phyloP scores from a whole-genome alignment of 2,797 vertebrate genomes.

The Rhinoraja longicauda region DNA sequence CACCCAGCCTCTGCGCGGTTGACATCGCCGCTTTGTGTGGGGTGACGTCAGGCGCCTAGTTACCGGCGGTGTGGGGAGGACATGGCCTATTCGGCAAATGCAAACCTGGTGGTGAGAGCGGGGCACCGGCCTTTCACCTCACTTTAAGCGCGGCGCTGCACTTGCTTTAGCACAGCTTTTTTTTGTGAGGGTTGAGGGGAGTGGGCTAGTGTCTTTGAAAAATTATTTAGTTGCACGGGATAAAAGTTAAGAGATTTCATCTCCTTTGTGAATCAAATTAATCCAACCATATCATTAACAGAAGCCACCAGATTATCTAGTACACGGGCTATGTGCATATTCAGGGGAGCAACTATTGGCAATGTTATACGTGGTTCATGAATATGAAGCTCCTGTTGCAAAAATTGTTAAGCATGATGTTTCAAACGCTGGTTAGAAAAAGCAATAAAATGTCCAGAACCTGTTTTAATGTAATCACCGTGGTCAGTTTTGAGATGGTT shows the following conservation, averaged over 20 bases:
- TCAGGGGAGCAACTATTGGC: background rate
- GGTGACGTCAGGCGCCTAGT: background rate
- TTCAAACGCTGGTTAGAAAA: background rate
- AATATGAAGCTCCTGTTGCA: background rate
- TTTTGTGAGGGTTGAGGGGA: background rate
- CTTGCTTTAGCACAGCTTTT: background rate
- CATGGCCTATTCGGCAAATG: slow-evolving; percentile 3
- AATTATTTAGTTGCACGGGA: background rate
- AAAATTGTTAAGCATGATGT: background rate
- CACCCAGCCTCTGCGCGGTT: background rate
- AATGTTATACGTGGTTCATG: background rate
- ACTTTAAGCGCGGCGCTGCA: background rate
- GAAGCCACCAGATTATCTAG: background rate
- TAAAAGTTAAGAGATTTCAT: too few species aligned
- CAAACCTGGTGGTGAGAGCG: background rate
- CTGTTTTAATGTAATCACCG: background rate
- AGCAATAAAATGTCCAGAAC: background rate
- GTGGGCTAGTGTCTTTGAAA: too few species aligned
- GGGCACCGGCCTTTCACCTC: background rate
- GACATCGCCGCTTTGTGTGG: background rate
- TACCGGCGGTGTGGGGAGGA: background rate
- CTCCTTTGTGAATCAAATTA: background rate
- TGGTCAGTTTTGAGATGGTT: background rate
- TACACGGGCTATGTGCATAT: background rate
- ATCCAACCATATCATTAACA: too few species aligned